A percentile compares a stretch with the other conserved stretches of the same genome.
Conservation (phyloP, 2,888 invertebrate species). For the Romanomermis culicivorax region DNA sequence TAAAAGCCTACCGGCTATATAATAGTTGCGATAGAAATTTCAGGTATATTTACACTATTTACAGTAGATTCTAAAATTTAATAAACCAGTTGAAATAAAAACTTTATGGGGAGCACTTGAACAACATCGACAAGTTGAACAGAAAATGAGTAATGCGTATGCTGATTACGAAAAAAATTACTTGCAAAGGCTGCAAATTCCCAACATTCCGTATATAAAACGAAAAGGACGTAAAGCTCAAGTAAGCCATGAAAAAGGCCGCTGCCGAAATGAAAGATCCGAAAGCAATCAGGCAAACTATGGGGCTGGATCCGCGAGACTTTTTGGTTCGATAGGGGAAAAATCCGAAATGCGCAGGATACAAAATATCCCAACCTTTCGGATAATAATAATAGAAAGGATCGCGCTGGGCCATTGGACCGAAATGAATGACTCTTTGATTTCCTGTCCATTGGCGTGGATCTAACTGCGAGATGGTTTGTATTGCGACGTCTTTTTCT, state of each 20-base stretch:
- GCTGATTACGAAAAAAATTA: no score
- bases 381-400: slow-evolving; percentile 28
- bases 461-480: slow-evolving; percentile 4
- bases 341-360: slow-evolving; percentile 28
- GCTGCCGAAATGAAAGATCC: slow-evolving; percentile 25
- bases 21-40: no score
- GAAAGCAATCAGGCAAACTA: slow-evolving; percentile 24
- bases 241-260: slow-evolving; percentile 22
- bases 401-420: slow-evolving; percentile 28
- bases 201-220: no score
- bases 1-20: no score
- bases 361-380: slow-evolving; percentile 28
- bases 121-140: no score
- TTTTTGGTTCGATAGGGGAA: slow-evolving; percentile 29
- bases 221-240: slow-evolving; percentile 21
- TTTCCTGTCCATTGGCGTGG: slow-evolving; percentile 10
- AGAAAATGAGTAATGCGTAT: no score
- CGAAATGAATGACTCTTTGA: slow-evolving; percentile 22
- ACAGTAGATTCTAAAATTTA: no score
- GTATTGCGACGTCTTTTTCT: slow-evolving; percentile 5
- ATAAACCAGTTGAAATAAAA: no score
- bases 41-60: no score
- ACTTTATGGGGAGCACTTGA: no score
- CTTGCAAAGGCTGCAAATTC: background rate
- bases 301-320: slow-evolving; percentile 25